Base-by-base conservation (phyloP, 2,113 vertebrate genomes). In the Neolamprologus brichardi region DNA sequence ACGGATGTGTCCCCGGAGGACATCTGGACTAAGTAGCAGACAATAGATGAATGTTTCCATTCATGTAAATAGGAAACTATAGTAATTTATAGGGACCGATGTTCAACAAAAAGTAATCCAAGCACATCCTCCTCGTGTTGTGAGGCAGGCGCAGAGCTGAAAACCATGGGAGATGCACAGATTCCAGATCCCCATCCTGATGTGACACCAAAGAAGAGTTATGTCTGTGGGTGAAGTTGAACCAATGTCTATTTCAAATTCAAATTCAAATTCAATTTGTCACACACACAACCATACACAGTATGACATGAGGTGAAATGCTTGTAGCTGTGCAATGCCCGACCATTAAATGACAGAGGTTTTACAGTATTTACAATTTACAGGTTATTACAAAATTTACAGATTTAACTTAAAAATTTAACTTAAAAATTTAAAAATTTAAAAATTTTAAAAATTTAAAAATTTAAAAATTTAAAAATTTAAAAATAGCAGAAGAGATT, bases 91-190 rank as follows among this genome's bases (percentile, higher is more conserved):
- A 28, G 41, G 9, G 18, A 20, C n/a, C 0, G 1, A 20, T 64
- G 30, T 13, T 64, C 30, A 37, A 12, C 30, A 64, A 64, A 64
- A 64, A n/a, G 18, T 64, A 37, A n/a, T 34, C 9, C 58, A 34
- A 0, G 58, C 60, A 64, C 4, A 7, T 12, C 60, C 17, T 34
- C 9, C 30, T 62, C 58, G 0, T 64, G 30, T 64, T n/a, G 6
- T 34, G 9, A 64, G 58, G 17, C 6, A 34, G 58, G 58, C 3
- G 1, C 5, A 62, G 30, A 62, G 4, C 30, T 0, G 17, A 62
- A 62, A 34, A 34, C 17, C 58, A 62, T 12, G 3, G 28, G 30
- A 34, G 30, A 62, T 62, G 37, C 37, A 3, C 37, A 6, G 0
- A 60, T 60, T 60, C 0, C 56, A 62, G 30, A 64, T 64, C 4